A percentile compares a stretch with the other conserved stretches of the same genome.
Conservation (phyloP, 2,888 invertebrate genomes). For the Eupithecia tripunctaria region DNA sequence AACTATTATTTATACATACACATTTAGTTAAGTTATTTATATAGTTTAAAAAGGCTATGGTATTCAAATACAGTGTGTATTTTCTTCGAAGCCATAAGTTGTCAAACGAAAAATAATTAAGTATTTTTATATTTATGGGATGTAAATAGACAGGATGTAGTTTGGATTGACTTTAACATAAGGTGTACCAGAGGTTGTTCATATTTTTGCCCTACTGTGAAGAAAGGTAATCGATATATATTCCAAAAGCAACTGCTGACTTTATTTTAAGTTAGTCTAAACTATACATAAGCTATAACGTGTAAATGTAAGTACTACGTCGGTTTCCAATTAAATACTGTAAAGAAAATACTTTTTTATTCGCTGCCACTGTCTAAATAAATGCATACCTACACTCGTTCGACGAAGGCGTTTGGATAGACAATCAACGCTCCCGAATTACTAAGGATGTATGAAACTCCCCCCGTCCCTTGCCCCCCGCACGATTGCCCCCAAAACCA, state of each 20-base stretch:
- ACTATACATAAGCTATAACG: constrained; percentile 35
- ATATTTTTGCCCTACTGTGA: neutral
- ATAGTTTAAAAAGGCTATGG: constrained; percentile 57
- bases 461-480: no score
- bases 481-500: no score
- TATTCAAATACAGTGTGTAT: constrained; percentile 46
- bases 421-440: no score
- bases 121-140: constrained; percentile 27
- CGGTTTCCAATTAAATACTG: constrained; percentile 61
- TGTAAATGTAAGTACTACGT: constrained; percentile 56
- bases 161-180: constrained; percentile 15
- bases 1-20: constrained; percentile 59
- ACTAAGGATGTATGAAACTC: no score
- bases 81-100: constrained; percentile 55
- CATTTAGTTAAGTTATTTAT: constrained; percentile 54
- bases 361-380: constrained; percentile 12
- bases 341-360: constrained; percentile 23
- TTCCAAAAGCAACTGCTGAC: neutral
- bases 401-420: no score
- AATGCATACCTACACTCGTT: no score
- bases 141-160: constrained; percentile 13
- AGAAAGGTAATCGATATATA: neutral
- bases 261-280: constrained; percentile 8
- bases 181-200: neutral
- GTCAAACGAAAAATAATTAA: constrained; percentile 7